Evolutionary conservation across 2,113 vertebrate species (phyloP).

Genomic region (Tichodroma muraria): DNA sequence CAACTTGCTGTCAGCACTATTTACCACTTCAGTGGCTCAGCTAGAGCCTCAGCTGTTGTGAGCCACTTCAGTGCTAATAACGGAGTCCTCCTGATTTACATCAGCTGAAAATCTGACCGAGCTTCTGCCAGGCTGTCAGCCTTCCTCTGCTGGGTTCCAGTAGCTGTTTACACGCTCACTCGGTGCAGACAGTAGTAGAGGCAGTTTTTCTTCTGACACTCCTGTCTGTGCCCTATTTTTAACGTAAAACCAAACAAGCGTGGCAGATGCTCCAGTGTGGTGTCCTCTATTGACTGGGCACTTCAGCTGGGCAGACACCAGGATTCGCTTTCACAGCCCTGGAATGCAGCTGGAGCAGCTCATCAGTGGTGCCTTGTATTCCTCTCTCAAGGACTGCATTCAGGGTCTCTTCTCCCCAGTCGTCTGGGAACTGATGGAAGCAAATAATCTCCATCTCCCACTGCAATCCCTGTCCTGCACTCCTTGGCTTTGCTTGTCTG

Average conservation of each 20-base stretch:
- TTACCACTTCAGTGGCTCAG: slow-evolving; percentile 63
- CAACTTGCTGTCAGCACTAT: slow-evolving; percentile 63
- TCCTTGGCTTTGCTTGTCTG: background rate
- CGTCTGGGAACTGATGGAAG: background rate
- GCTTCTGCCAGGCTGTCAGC: slow-evolving; percentile 56
- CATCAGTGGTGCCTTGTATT: background rate
- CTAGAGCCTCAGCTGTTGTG: slow-evolving; percentile 50
- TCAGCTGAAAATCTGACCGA: slow-evolving; percentile 55
- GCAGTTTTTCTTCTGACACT: slow-evolving; percentile 12
- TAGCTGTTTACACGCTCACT: slow-evolving; percentile 23
- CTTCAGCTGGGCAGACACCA: background rate
- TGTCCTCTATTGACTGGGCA: background rate
- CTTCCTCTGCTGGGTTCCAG: slow-evolving; percentile 55
- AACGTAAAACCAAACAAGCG: background rate
- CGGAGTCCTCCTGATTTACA: slow-evolving; percentile 52
- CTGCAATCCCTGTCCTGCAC: background rate
- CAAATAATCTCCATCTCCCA: background rate
- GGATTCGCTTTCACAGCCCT: background rate
- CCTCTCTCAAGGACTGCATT: background rate
- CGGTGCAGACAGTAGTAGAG: background rate
- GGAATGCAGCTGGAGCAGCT: background rate
- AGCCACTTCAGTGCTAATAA: slow-evolving; percentile 41
- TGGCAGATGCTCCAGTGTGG: background rate
- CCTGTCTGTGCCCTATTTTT: slow-evolving; percentile 30
- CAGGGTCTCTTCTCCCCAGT: background rate